Evolutionary conservation across 2,113 vertebrate species (phyloP).

Genomic region (Notarius lentiginosus): DNA sequence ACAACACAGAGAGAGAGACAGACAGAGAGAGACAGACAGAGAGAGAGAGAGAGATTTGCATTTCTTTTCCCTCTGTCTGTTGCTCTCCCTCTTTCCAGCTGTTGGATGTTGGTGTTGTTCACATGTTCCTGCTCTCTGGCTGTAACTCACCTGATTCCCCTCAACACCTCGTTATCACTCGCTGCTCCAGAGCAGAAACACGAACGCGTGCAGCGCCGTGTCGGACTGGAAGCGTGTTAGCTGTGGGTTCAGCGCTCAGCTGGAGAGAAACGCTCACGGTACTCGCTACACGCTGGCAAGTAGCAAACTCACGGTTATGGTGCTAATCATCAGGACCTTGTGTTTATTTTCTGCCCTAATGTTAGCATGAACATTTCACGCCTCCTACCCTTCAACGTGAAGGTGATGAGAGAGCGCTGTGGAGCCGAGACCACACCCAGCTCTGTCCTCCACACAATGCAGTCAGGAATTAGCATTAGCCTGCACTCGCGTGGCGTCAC

Average conservation of each 20-base stretch:
- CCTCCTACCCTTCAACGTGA: background rate
- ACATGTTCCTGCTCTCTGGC: too few species aligned
- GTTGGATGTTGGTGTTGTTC: too few species aligned
- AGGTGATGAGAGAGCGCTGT: background rate
- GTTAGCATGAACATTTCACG: background rate
- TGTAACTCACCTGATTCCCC: too few species aligned
- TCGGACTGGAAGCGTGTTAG: background rate
- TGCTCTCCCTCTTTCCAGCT: background rate
- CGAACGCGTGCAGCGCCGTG: background rate
- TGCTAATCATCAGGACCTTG: background rate
- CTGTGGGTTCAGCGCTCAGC: background rate
- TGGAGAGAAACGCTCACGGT: background rate
- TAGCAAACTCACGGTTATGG: background rate
- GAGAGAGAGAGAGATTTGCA: background rate
- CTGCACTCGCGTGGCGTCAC: background rate
- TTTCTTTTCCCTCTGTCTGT: too few species aligned
- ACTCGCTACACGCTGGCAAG: background rate
- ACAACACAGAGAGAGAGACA: background rate
- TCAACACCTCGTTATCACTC: too few species aligned
- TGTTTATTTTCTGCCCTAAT: background rate
- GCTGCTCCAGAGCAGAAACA: background rate
- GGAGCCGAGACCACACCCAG: background rate
- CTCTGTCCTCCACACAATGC: background rate
- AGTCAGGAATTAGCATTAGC: slow-evolving; percentile 15
- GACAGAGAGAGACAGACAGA: background rate